A percentile compares a stretch with the other conserved stretches of the same genome.
These are phyloP conservation scores for Atethmia centrago DNA, from an alignment of 2,888 invertebrate genomes.

Conservation along the genomic window DNA sequence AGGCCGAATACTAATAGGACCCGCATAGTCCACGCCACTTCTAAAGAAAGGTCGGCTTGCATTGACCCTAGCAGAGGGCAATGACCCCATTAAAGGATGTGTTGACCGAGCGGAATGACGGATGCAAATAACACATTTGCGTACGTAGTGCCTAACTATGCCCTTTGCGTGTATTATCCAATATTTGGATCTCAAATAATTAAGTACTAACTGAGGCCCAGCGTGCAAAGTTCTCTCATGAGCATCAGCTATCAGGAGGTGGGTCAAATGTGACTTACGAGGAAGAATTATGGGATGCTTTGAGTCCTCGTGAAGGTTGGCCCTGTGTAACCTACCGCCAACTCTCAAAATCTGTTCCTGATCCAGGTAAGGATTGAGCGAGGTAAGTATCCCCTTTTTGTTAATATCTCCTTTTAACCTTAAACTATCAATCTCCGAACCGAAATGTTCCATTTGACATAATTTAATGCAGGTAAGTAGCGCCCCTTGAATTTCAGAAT, in stretches of 20 bases:
- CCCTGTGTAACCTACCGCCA: not conserved
- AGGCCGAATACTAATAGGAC: slow-evolving; percentile 64
- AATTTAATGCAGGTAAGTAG: not conserved
- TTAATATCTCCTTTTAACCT: not conserved
- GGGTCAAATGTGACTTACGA: not conserved
- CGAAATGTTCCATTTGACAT: not conserved
- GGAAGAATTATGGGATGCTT: slow-evolving; percentile 8
- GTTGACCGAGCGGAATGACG: not conserved
- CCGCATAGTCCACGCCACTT: slow-evolving; percentile 23
- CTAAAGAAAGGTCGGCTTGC: not conserved
- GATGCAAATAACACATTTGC: slow-evolving; percentile 4
- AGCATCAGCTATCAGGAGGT: slow-evolving; percentile 1
- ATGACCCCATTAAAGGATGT: not conserved
- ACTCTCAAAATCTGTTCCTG: slow-evolving; percentile 10
- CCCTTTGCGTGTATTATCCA: not conserved
- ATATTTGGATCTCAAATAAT: slow-evolving; percentile 5
- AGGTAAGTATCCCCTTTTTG: not conserved
- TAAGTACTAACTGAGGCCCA: slow-evolving; percentile 1
- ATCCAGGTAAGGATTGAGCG: slow-evolving; percentile 14
- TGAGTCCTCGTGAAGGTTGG: not conserved
- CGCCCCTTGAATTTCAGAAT: slow-evolving; percentile 7
- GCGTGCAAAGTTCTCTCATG: slow-evolving; percentile 1
- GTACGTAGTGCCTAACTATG: not conserved
- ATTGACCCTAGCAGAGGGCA: slow-evolving; percentile 14
- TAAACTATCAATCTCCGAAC: not conserved